These are phyloP conservation scores for Ostrea denselamellosa DNA, from an alignment of 1,140 invertebrate species.

Conservation along the genomic window DNA sequence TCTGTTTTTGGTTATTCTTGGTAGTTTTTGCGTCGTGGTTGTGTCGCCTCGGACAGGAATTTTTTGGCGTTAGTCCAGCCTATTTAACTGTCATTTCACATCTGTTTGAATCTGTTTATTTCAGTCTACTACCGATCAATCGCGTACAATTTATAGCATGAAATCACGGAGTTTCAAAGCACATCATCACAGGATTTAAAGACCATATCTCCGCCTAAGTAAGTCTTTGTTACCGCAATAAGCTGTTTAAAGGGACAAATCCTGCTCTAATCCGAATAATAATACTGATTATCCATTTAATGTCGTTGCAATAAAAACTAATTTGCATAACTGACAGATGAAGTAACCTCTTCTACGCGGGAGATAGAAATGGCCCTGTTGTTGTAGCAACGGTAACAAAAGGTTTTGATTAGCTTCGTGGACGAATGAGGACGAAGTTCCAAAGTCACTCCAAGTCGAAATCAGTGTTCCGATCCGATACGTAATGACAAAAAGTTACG, in stretches of 20 bases:
- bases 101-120: conserved; percentile 36
- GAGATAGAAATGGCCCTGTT: conserved; percentile 43
- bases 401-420: conserved; percentile 34
- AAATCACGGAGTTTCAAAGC: conserved; percentile 39
- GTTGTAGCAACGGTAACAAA: conserved; percentile 44
- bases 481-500: conserved; percentile 24
- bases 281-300: conserved; percentile 45
- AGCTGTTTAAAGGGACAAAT: conserved; percentile 42
- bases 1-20: conserved; percentile 10
- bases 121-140: conserved; percentile 33
- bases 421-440: conserved; percentile 36
- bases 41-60: background rate
- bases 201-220: conserved; percentile 25
- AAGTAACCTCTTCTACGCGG: conserved; percentile 38
- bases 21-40: background rate
- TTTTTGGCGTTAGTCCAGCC: conserved; percentile 33
- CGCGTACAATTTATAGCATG: conserved; percentile 21
- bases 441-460: conserved; percentile 32
- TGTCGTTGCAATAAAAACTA: conserved; percentile 41
- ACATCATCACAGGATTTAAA: conserved; percentile 38
- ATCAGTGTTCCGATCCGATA: conserved; percentile 31
- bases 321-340: conserved; percentile 46
- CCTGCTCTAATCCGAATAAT: conserved; percentile 38
- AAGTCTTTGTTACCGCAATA: conserved; percentile 26
- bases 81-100: conserved; percentile 38